Percentiles rank a stretch among this genome's conserved stretches.
These are phyloP conservation scores for Anthoscopus minutus DNA, from an alignment of 2,113 vertebrate genomes.

Conservation along the genomic window DNA sequence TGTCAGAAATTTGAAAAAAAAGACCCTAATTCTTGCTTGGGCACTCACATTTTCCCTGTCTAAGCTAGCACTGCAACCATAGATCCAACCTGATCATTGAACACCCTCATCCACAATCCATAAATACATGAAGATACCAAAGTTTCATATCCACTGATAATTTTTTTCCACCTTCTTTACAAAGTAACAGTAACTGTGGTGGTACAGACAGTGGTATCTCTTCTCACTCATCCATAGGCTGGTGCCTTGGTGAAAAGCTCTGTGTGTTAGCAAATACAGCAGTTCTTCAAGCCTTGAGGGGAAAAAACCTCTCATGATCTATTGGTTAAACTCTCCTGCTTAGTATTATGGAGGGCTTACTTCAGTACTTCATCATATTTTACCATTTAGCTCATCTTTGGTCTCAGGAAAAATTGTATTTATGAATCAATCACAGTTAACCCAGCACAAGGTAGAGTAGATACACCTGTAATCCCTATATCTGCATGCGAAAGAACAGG, in stretches of 20 bases:
- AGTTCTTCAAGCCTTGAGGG: background rate
- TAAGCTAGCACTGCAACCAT: background rate
- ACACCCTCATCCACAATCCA: background rate
- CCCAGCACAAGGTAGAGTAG: background rate
- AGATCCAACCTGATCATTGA: background rate
- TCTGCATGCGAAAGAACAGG: background rate
- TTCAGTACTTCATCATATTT: background rate
- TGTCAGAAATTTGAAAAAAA: background rate
- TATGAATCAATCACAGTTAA: background rate
- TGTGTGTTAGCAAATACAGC: background rate
- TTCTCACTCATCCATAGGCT: background rate
- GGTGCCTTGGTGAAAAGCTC: background rate
- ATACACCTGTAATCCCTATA: background rate
- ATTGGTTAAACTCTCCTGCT: background rate
- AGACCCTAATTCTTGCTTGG: background rate
- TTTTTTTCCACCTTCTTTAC: background rate
- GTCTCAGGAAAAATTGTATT: background rate
- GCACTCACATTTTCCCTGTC: rapidly evolving
- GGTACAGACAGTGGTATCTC: background rate
- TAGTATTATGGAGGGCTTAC: background rate
- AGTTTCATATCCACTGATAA: background rate
- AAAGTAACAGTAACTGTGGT: background rate
- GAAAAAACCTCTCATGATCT: background rate
- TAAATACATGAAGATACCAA: background rate
- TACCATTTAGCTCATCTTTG: background rate